Evolutionary conservation across 2,113 vertebrate species (phyloP).

Genomic region (Melanocharis versteri): DNA sequence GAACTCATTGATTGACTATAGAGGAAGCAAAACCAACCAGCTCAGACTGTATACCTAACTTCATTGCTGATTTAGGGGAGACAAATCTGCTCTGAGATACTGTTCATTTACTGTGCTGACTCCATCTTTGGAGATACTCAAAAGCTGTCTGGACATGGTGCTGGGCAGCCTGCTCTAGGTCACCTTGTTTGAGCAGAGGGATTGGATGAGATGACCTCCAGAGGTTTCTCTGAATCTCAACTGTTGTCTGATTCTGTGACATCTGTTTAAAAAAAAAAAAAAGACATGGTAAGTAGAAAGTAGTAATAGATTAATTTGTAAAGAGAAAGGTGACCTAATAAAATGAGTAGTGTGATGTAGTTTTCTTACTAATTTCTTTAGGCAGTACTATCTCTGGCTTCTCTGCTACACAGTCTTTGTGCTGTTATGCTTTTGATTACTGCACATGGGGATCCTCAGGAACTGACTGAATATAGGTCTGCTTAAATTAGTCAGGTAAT

Average conservation of each 20-base stretch:
- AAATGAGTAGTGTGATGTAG: background rate
- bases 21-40: background rate
- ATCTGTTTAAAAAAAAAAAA: background rate
- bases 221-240: background rate
- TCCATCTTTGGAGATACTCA: background rate
- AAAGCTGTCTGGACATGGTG: background rate
- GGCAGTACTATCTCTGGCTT: background rate
- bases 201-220: background rate
- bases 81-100: background rate
- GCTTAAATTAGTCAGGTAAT: background rate
- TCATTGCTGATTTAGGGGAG: background rate
- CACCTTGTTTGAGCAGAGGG: background rate
- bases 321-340: background rate
- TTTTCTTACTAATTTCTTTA: background rate
- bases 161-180: background rate
- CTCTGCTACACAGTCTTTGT: background rate
- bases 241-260: background rate
- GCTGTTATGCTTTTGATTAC: background rate
- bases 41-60: background rate
- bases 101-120: background rate
- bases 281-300: background rate
- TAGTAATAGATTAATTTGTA: background rate
- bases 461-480: background rate
- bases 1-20: background rate
- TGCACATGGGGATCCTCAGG: background rate